A percentile compares a stretch with the other conserved stretches of the same genome.
Evolutionary conservation across 2,797 vertebrate genomes (phyloP).

Genomic region (Thalassophryne amazonica): DNA sequence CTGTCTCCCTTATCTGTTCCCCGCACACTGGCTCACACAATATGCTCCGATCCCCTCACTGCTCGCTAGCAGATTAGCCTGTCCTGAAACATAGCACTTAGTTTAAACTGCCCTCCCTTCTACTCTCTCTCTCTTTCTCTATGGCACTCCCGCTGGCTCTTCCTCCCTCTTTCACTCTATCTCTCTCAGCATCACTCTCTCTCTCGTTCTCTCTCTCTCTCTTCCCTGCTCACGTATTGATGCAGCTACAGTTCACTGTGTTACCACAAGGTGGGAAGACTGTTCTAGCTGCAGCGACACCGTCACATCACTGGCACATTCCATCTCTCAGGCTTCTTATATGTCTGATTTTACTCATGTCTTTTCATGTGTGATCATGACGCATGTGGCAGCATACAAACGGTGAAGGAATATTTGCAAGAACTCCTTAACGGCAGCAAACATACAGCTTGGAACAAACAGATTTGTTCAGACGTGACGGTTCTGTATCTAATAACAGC

Average conservation of each 20-base stretch:
- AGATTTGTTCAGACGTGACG: background rate
- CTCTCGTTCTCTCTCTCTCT: conserved; percentile 30
- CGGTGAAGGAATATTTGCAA: background rate
- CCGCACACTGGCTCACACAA: conserved; percentile 88
- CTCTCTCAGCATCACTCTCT: conserved; percentile 41
- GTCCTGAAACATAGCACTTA: conserved; percentile 99
- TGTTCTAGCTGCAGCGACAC: conserved; percentile 86
- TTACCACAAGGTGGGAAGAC: conserved; percentile 98
- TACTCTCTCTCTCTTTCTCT: conserved; percentile 62
- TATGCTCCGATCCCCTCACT: conserved; percentile 95
- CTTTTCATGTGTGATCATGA: conserved; percentile 1
- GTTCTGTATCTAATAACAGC: conserved; percentile 15
- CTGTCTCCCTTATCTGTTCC: conserved; percentile 92
- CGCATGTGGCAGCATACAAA: conserved; percentile 4
- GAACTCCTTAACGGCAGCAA: background rate
- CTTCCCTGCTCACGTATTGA: conserved; percentile 68
- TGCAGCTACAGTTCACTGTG: conserved; percentile 96
- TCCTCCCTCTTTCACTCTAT: conserved; percentile 41
- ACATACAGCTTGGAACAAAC: background rate
- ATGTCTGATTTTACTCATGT: conserved; percentile 37
- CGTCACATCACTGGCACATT: conserved; percentile 61
- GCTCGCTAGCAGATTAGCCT: conserved; percentile 98
- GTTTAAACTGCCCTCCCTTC: conserved; percentile 91
- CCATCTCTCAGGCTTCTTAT: conserved; percentile 55
- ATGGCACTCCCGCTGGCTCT: conserved; percentile 19